Evolutionary conservation across 2,797 vertebrate genomes (phyloP).

Genomic region (Gadopsis bispinosus): DNA sequence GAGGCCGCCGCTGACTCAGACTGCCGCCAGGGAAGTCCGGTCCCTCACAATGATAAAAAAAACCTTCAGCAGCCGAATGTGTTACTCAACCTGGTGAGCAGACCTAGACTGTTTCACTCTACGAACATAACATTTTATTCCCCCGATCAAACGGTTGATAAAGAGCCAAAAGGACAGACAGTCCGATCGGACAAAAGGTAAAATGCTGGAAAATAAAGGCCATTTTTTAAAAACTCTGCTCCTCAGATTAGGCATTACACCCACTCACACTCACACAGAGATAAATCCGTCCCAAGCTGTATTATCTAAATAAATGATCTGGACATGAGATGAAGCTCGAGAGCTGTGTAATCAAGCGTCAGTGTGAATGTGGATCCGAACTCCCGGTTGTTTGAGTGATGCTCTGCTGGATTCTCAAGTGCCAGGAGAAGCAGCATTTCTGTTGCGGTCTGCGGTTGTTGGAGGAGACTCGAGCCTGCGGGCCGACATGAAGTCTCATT

Average conservation of each 20-base stretch:
- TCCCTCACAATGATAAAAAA: neutral
- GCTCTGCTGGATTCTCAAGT: slow-evolving; percentile 42
- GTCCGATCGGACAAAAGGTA: slow-evolving; percentile 1
- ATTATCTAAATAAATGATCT: slow-evolving; percentile 48
- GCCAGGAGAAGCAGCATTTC: slow-evolving; percentile 33
- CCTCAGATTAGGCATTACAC: slow-evolving; percentile 26
- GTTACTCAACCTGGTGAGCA: neutral
- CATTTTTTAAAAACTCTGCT: slow-evolving; percentile 21
- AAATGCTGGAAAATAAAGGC: slow-evolving; percentile 16
- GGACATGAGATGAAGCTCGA: slow-evolving; percentile 14
- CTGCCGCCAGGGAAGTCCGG: neutral
- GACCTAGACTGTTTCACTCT: neutral
- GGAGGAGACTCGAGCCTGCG: slow-evolving; percentile 32
- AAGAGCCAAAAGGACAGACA: neutral
- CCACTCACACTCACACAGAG: slow-evolving; percentile 30
- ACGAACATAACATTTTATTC: neutral
- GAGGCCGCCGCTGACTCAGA: neutral
- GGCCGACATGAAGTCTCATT: slow-evolving; percentile 38
- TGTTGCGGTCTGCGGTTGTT: slow-evolving; percentile 29
- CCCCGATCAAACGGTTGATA: neutral
- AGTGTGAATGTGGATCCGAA: slow-evolving; percentile 28
- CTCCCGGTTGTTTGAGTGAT: slow-evolving; percentile 21
- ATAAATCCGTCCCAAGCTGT: slow-evolving; percentile 30
- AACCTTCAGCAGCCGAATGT: neutral
- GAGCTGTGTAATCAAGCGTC: slow-evolving; percentile 58